Base-by-base conservation (phyloP, 2,888 invertebrate genomes). In the Galeruca laticollis region DNA sequence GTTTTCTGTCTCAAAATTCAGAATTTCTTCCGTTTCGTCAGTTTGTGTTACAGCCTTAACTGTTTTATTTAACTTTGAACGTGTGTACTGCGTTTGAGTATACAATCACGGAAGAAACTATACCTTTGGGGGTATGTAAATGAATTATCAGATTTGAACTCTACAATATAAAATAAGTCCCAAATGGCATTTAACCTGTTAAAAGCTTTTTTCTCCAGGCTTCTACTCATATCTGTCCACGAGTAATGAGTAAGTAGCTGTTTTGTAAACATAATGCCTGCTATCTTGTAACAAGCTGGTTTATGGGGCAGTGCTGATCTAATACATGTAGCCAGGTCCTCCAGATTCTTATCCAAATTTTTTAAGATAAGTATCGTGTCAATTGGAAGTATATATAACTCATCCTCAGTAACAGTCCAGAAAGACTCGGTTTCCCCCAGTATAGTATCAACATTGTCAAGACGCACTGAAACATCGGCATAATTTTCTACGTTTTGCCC, bases 211-310 rank as follows among this genome's bases (percentile, higher is more conserved):
- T 68, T 61, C 56, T 68, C 47, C 54, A 56, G 35, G 31, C 52
- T 68, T 21, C 61, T 52, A 54, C 67, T 68, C 67, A 68, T 68
- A 40, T 54, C 67, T 40, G 54, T 68, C 67, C 67, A 68, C 10
- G 67, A 68, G 57, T 60, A 68, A 54, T 68, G 40, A 54, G 60
- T 68, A 6, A 60, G 54, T 52, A 68, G 51, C 52, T 68, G 47
- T 60, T 68, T 68, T 10, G 67, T 52, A 26, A 68, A 68, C 54
- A 68, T 59, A 52, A 60, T 62, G 18, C 51, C 52, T 51, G 51
- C 49, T 21, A 62, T 31, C 33, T 62, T 62, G 33, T 62, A 62
- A 21, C 54, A 64, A 26, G 54, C 54, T 43, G 43, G 35, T 64
- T 66, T 66, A 57, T 47, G 33, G 26, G 59, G 66, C 57, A 59